phyloP scores from a whole-genome alignment of 1,140 invertebrate species.

The Rhopalosiphum padi region DNA sequence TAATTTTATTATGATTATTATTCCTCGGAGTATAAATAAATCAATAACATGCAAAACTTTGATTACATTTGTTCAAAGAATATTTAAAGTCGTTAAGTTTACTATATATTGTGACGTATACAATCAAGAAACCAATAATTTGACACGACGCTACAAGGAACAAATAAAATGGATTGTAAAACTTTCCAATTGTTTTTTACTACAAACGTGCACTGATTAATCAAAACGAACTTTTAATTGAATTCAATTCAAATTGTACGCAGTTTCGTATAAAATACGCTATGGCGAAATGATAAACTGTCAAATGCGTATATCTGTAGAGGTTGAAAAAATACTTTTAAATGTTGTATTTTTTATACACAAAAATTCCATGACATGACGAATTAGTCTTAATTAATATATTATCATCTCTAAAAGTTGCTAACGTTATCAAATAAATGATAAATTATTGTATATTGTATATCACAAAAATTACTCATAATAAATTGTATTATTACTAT shows the following conservation, averaged over 20 bases:
- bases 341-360: neutral
- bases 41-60: neutral
- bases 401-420: neutral
- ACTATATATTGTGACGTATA: neutral
- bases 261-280: neutral
- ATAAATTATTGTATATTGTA: neutral
- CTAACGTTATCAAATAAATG: neutral
- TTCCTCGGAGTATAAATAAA: neutral
- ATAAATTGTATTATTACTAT: too few species aligned
- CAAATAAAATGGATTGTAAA: conserved; percentile 36
- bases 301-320: neutral
- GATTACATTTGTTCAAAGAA: neutral
- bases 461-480: neutral
- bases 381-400: neutral
- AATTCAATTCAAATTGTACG: conserved; percentile 8
- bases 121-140: conserved; percentile 21
- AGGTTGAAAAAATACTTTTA: neutral
- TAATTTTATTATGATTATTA: neutral
- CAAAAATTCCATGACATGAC: neutral
- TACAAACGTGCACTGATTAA: conserved; percentile 31
- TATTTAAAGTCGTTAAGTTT: conserved; percentile 26
- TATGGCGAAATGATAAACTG: neutral
- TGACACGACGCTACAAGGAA: neutral
- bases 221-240: conserved; percentile 41
- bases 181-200: neutral